Base-by-base conservation (phyloP, 1,140 invertebrate genomes). In the Hermetia illucens region DNA sequence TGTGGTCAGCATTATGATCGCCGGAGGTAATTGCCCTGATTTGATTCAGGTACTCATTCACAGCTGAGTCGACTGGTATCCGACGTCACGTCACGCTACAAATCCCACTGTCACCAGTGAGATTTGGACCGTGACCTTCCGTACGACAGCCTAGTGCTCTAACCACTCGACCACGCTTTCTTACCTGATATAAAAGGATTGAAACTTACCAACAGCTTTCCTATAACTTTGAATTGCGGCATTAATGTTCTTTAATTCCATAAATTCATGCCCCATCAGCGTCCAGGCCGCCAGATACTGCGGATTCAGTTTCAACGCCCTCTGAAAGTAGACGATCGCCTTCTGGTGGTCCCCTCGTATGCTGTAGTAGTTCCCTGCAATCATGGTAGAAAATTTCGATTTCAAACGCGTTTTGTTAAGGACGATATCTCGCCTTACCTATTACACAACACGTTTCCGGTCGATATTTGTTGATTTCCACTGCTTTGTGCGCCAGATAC, bases 391-490 rank as follows among this genome's bases (percentile, higher is more conserved):
- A 25, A 25, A n/a, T 8, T 25, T 6, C n/a, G n/a, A 8, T 25
- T 25, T 25, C 6, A 25, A n/a, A n/a, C 6, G 24, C 24, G n/a
- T 25, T 25, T 25, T 8, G n/a, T 25, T 25, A 25, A 25, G 10
- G 16, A 35, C 25, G 34, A 6, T 24, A 21, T 25, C 38, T 45
- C 38, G 40, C 44, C 62, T 71, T 65, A 87, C 93, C 95, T 58
- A 99, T 88, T 51, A 98, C 88, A 68, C 91, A 97, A 62, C 94
- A 98, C 1, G 94, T 98, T 68, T 98, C 93, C 10, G 93, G 82
- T 53, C 88, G 71, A 57, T 96, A 98, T 66, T 96, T 96, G 61
- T 98, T 93, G 44, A 95, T 91, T 54, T 86, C 79, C 21, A 85
- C 86, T 22, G 88, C 86, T 50, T 82, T 78, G 55, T 98, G 91